Base-by-base conservation (phyloP, 2,113 vertebrate species). In the Circaetus gallicus region DNA sequence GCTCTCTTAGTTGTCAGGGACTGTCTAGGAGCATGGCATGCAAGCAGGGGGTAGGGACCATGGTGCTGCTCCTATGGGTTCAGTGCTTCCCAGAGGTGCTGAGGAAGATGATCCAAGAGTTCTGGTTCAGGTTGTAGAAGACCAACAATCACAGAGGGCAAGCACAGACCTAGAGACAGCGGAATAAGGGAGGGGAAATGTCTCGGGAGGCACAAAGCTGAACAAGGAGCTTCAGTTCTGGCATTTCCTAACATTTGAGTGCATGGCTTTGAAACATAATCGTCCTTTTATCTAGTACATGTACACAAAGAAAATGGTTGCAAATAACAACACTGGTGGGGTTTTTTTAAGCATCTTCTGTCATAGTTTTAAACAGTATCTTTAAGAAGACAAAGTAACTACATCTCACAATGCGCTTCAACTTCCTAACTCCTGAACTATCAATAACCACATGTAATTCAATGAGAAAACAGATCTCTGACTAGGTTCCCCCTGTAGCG, bases 361-460 rank as follows among this genome's bases (percentile, higher is more conserved):
- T 49, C 16, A 59, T 16, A 31, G 9, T 63, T 87, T 87, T n/a
- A 77, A 72, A 26, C 29, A 32, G 5, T 16, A 47, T 34, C 22
- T 80, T 81, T 38, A 62, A 45, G 53, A 42, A 43, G 45, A 55
- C 9, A 70, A 28, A 1, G 2, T 26, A 43, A 14, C 15, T 28
- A 2, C 50, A 42, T 56, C 19, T 82, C 70, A 25, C 7, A 52
- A 9, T 3, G 3, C 82, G 2, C 34, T 82, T 95, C 19, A 59
- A 29, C 43, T 85, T 92, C 50, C 43, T 65, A 62, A 28, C 19
- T 82, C 62, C 17, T 26, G 13, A 43, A 40, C 10, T n/a, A 49
- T 13, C 0, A 0, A 32, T 36, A 82, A 19, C 4, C 7, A 9
- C 13, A 1, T 17, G 9, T 49, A 65, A 65, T 36, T 88, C 50